Base-by-base conservation (phyloP, 2,113 vertebrate genomes). In the Calypte anna region DNA sequence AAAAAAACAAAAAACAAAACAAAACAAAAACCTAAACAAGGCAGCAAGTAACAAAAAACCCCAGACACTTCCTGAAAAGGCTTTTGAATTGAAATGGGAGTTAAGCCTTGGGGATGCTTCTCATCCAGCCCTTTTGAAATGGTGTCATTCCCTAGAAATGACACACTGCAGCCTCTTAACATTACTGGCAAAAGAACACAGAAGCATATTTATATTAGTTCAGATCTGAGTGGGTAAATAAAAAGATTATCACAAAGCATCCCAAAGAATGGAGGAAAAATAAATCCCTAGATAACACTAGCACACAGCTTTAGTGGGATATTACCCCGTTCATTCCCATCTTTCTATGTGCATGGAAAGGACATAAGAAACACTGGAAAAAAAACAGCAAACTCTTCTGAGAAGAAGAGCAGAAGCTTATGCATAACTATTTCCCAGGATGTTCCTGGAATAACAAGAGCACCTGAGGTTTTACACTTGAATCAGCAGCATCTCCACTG, bases 121-220 rank as follows among this genome's bases (percentile, higher is more conserved):
- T 83, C 18, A 28, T 1, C 11, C 28, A 38, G 66, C 15, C 18
- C 9, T 11, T 58, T 63, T 2, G 9, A 40, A 40, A 40, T 40
- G 40, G 40, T 40, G 40, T 40, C 40, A 40, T 40, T 11, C 12
- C 40, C 25, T 16, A 63, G 28, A 79, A 43, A 31, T 27, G 3
- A 72, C 58, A 57, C 7, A 2, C 31, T 46, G 31, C 22, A 62
- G 36, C 22, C 61, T 67, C 31, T 46, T 27, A 44, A 57, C 0
- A 1, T 30, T n/a, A 46, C n/a, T 6, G 28, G 15, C 33, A 38
- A 40, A 46, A 33, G 17, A 66, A 61, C 7, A 36, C 0, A 0
- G 31, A 64, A 57, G 14, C 5, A 28, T 22, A 43, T 28, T 43
- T 76, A 66, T 14, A 48, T 10, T 59, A 30, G 13, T 23, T 61